These are phyloP conservation scores for Mycetomoellerius zeteki DNA, from an alignment of 1,140 invertebrate genomes.

Conservation along the genomic window DNA sequence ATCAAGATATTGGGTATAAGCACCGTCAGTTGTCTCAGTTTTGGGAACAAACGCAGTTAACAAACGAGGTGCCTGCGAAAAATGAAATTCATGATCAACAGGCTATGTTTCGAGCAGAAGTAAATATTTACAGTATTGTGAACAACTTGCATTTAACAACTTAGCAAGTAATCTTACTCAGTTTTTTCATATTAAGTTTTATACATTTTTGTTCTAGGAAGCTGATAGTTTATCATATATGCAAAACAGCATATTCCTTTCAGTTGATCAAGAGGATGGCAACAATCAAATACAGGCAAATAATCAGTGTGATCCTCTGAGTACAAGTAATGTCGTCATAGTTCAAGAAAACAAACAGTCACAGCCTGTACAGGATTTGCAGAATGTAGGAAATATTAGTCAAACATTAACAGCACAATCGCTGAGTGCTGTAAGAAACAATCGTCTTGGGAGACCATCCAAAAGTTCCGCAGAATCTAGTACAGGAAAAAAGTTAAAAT, in stretches of 20 bases:
- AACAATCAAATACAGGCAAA: constrained; percentile 56
- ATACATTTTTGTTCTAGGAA: constrained; percentile 66
- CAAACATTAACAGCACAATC: constrained; percentile 56
- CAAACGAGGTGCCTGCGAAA: constrained; percentile 81
- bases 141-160: neutral
- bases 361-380: constrained; percentile 51
- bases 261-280: constrained; percentile 64
- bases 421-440: constrained; percentile 60
- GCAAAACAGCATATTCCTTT: constrained; percentile 68
- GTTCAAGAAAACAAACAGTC: constrained; percentile 51
- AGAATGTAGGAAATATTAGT: constrained; percentile 47
- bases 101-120: constrained; percentile 75
- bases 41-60: constrained; percentile 83
- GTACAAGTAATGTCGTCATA: neutral
- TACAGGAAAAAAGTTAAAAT: constrained; percentile 82
- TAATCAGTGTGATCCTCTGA: constrained; percentile 59
- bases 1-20: constrained; percentile 84
- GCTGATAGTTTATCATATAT: constrained; percentile 65
- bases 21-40: constrained; percentile 84
- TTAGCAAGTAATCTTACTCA: neutral
- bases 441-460: constrained; percentile 80
- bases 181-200: constrained; percentile 18
- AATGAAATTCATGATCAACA: constrained; percentile 79
- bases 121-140: constrained; percentile 64
- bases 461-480: constrained; percentile 71